Evolutionary conservation across 2,797 vertebrate genomes (phyloP).

Genomic region (Gymnopithys bicolor): DNA sequence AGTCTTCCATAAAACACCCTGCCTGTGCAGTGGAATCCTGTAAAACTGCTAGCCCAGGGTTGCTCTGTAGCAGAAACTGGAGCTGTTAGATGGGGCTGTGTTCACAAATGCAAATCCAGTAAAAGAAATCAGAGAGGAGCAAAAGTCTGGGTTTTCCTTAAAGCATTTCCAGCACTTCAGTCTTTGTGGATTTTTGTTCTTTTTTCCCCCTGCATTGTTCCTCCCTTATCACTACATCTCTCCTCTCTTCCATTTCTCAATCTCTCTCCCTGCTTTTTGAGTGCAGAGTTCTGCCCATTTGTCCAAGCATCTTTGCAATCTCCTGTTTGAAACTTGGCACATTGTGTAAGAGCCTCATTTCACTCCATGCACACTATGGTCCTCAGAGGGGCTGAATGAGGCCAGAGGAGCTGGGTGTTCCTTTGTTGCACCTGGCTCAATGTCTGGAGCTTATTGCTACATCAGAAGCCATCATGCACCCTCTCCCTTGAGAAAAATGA

Average conservation of each 20-base stretch:
- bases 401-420: neutral
- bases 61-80: neutral
- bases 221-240: neutral
- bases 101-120: neutral
- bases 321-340: neutral
- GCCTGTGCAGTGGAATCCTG: neutral
- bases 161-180: neutral
- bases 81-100: neutral
- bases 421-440: neutral
- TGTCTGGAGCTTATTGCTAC: neutral
- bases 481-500: neutral
- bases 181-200: neutral
- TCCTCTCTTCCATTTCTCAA: neutral
- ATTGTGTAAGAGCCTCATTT: neutral
- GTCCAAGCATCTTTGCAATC: neutral
- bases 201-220: fast-evolving
- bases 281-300: neutral
- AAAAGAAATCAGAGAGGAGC: neutral
- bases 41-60: neutral
- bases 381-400: neutral
- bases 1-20: neutral
- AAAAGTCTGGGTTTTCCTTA: neutral
- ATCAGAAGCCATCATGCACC: neutral
- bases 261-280: neutral
- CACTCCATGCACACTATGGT: neutral